Evolutionary conservation across 2,888 invertebrate species (phyloP).

Genomic region (Ophioninae sp.): DNA sequence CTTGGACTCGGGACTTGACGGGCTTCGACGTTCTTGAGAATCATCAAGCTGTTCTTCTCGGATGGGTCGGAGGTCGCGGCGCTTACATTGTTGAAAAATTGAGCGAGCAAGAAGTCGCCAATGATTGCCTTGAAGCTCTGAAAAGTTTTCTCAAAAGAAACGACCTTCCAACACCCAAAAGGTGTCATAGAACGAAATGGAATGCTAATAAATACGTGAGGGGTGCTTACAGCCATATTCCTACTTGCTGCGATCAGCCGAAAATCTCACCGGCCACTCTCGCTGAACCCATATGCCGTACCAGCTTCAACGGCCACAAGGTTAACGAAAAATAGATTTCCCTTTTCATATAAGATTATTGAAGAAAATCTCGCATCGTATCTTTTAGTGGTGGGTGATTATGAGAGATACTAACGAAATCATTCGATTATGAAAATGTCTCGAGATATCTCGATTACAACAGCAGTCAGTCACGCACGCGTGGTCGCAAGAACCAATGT

Average conservation of each 20-base stretch:
- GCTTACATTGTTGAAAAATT: conserved; percentile 83
- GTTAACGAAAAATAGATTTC: conserved; percentile 61
- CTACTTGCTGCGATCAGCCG: conserved; percentile 81
- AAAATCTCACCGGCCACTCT: conserved; percentile 79
- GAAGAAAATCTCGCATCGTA: conserved; percentile 8
- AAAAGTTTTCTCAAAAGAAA: conserved; percentile 81
- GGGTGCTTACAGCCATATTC: conserved; percentile 85
- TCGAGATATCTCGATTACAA: too few species aligned
- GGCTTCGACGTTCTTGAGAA: conserved; percentile 85
- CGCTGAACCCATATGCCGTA: conserved; percentile 80
- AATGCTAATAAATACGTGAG: conserved; percentile 82
- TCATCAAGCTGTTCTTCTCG: conserved; percentile 82
- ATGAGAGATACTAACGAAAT: too few species aligned
- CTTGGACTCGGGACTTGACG: conserved; percentile 84
- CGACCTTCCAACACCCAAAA: conserved; percentile 81
- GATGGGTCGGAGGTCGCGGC: conserved; percentile 86
- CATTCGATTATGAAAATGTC: too few species aligned
- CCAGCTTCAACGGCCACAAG: conserved; percentile 63
- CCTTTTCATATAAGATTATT: background rate
- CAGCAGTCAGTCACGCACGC: too few species aligned
- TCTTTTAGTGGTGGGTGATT: too few species aligned
- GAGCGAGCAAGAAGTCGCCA: conserved; percentile 81
- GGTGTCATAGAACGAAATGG: conserved; percentile 83
- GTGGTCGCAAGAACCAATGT: too few species aligned
- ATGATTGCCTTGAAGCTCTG: conserved; percentile 82